Evolutionary conservation across 2,888 invertebrate species (phyloP), one percentile per base, ranked within the genome.

Genomic region (Drosophila putrida): DNA sequence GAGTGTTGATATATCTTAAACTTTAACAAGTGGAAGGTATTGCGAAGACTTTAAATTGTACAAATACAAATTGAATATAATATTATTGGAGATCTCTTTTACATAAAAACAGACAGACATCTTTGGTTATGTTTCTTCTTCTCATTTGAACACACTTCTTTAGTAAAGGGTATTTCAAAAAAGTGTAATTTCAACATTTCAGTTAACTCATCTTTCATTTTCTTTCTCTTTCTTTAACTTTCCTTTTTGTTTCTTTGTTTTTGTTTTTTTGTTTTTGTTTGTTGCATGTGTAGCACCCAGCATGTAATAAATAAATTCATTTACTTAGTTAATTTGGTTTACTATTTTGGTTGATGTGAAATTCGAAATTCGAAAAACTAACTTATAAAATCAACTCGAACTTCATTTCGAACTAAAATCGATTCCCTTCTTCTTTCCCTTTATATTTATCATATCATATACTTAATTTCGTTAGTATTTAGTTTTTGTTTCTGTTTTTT

Each of bases 241-340:
- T 70, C 36, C 15, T 38, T 63, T 39, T 39, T 6, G 28, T 38
- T 36, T 27, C 0, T 6, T 6, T 31, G 31, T 31, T 49, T 8
- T 15, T 60, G 27, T 11, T n/a, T 25, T 13, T 33, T 31, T 25
- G 6, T 20, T 39, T 31, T 15, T 50, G 8, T 61, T 81, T 77
- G 65, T 82, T 78, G 85, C 76, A 82, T 75, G 75, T 68, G 31
- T 36, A 89, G 89, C 89, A 89, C 83, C 89, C 87, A 88, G 81
- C 87, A 86, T 51, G 50, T 78, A 65, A 65, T 82, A 74, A 87
- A 81, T 89, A 81, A 83, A 89, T 87, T 83, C 88, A 85, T 85
- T 59, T 58, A 60, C 35, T 69, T 61, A 61, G 59, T 61, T 55
- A 55, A 63, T 73, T 73, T 75, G 64, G 79, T 64, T 78, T 60